Evolutionary conservation across 2,113 vertebrate species (phyloP), one percentile per base, ranked within the genome.

Genomic region (Callocephalon fimbriatum): DNA sequence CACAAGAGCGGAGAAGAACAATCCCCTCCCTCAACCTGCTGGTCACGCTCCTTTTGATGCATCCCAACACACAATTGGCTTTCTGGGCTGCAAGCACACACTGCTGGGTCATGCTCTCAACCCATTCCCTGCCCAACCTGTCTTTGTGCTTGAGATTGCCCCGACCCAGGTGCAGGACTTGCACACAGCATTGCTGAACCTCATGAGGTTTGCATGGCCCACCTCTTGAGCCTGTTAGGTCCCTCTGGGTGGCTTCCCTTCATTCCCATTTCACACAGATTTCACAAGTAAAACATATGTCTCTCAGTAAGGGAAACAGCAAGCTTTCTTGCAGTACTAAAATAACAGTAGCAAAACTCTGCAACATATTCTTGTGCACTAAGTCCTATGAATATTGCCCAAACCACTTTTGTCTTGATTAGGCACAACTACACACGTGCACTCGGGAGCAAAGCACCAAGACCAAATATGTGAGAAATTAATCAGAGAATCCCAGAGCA

Each of bases 381-480:
- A 42, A 35, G 48, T 32, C 18, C 53, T 48, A n/a, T 1, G 6
- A 53, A 77, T 38, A 53, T 15, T 26, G 26, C 13, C 32, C 22
- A 25, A 71, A 74, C n/a, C 45, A 32, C 38, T 63, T 77, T 15
- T 47, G 18, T 18, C 22, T 63, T 31, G 7, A 7, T 66, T 56
- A 50, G 23, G 18, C 50, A 59, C 27, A 37, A 48, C 54, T 47
- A 40, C 38, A 47, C 3, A 37, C 0, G 0, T 23, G 18, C 1
- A 0, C 74, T 54, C 2, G 0, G n/a, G 16, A 70, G 47, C 23
- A 20, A 58, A 47, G 17, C 9, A 20, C 47, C 6, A 7, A 65
- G 12, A 47, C 19, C 66, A 63, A 47, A 19, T 1, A 1, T 4
- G 0, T 7, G 15, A 50, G 19, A 44, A 89, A 71, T 59, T 51